These are phyloP conservation scores for Motacilla alba DNA, from an alignment of 2,113 vertebrate genomes.

Conservation along the genomic window DNA sequence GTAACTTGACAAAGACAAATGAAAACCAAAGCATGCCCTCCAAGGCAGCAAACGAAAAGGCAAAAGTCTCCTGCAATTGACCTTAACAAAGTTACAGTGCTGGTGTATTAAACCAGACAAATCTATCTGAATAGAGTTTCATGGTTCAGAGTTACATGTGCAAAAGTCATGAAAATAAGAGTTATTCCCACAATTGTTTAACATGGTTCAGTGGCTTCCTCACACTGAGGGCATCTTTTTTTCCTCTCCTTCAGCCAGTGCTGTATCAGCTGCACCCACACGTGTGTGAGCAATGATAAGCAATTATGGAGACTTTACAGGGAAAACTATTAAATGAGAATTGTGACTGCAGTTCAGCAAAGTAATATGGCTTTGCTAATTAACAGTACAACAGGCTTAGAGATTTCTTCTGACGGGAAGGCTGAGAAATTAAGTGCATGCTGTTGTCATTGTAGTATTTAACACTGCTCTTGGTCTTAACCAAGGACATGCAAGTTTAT, in stretches of 20 bases:
- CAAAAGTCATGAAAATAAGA: constrained; percentile 31
- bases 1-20: neutral
- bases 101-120: neutral
- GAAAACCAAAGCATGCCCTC: neutral
- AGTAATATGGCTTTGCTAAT: constrained; percentile 37
- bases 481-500: constrained; percentile 3
- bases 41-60: neutral
- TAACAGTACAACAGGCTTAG: constrained; percentile 8
- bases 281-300: neutral
- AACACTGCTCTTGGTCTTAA: neutral
- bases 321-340: neutral
- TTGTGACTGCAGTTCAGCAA: neutral
- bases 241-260: neutral
- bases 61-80: neutral
- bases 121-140: neutral
- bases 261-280: neutral
- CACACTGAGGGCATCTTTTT: neutral
- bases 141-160: neutral
- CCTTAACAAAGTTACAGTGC: neutral
- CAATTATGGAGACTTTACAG: neutral
- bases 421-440: neutral
- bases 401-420: constrained; percentile 3
- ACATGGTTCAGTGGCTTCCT: neutral
- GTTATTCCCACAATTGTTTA: neutral
- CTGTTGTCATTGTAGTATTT: neutral